These are phyloP conservation scores for Chrysopilus asiliformis DNA, from an alignment of 2,888 invertebrate species.

Conservation along the genomic window DNA sequence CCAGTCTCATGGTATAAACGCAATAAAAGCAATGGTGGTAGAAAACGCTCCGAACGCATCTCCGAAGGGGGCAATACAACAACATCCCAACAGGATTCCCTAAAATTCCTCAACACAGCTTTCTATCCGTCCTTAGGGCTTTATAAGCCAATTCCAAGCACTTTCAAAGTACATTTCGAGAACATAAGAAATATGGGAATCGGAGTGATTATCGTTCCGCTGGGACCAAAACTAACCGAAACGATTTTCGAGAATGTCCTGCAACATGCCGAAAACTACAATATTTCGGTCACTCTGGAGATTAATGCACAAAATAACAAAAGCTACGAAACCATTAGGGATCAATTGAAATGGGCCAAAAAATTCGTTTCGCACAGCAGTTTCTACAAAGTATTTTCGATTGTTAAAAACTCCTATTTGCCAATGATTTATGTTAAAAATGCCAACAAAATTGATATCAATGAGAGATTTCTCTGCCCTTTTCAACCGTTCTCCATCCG, in stretches of 20 bases:
- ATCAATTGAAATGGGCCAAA: slow-evolving; percentile 31
- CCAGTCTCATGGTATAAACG: slow-evolving; percentile 31
- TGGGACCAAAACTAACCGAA: slow-evolving; percentile 41
- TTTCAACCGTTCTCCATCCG: slow-evolving; percentile 36
- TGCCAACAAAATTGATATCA: slow-evolving; percentile 41
- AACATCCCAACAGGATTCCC: neutral
- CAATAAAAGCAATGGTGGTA: neutral
- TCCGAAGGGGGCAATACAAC: neutral
- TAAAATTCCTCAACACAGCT: slow-evolving; percentile 28
- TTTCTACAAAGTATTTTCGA: slow-evolving; percentile 31
- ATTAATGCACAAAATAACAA: slow-evolving; percentile 44
- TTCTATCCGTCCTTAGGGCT: slow-evolving; percentile 32
- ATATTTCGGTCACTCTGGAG: slow-evolving; percentile 44
- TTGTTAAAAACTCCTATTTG: slow-evolving; percentile 24
- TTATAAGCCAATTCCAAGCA: slow-evolving; percentile 27
- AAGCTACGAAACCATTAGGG: slow-evolving; percentile 37
- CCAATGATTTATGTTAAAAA: slow-evolving; percentile 55
- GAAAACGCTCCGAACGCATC: neutral
- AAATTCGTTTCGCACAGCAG: slow-evolving; percentile 21
- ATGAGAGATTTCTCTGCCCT: slow-evolving; percentile 37
- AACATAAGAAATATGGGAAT: slow-evolving; percentile 45
- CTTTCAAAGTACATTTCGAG: slow-evolving; percentile 45
- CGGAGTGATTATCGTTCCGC: slow-evolving; percentile 43
- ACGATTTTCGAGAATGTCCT: slow-evolving; percentile 32
- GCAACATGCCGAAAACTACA: slow-evolving; percentile 36